Conservation (phyloP, 2,797 vertebrate species). For the Peromyscus nudipes region DNA sequence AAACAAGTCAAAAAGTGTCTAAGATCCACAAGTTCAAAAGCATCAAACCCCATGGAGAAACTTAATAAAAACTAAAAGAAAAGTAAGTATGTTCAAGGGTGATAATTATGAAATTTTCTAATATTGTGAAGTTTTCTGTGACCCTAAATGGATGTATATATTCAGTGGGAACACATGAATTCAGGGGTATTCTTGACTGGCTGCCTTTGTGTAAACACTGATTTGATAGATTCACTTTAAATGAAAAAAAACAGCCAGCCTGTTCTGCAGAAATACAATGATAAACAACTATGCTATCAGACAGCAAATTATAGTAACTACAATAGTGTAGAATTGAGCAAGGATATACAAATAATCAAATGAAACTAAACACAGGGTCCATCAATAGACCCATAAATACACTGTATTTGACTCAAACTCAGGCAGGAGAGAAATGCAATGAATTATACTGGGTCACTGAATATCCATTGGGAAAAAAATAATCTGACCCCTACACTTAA, state of each 20-base stretch:
- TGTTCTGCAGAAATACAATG: neutral
- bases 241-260: neutral
- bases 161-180: neutral
- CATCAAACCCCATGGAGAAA: neutral
- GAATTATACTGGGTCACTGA: neutral
- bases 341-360: slow-evolving; percentile 47
- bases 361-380: neutral
- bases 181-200: neutral
- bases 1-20: neutral
- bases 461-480: neutral
- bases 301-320: slow-evolving; percentile 47
- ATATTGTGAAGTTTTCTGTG: neutral
- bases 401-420: slow-evolving; percentile 7
- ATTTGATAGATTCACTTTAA: slow-evolving; percentile 5
- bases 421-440: slow-evolving; percentile 31
- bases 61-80: slow-evolving; percentile 13
- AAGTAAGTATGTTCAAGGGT: neutral
- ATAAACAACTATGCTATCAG: neutral
- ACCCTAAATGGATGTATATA: neutral
- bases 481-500: neutral
- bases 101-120: neutral
- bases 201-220: slow-evolving; percentile 5
- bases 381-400: neutral
- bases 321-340: neutral
- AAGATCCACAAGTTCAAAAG: neutral